Conservation (phyloP, 2,113 vertebrate genomes). For the Solea senegalensis region DNA sequence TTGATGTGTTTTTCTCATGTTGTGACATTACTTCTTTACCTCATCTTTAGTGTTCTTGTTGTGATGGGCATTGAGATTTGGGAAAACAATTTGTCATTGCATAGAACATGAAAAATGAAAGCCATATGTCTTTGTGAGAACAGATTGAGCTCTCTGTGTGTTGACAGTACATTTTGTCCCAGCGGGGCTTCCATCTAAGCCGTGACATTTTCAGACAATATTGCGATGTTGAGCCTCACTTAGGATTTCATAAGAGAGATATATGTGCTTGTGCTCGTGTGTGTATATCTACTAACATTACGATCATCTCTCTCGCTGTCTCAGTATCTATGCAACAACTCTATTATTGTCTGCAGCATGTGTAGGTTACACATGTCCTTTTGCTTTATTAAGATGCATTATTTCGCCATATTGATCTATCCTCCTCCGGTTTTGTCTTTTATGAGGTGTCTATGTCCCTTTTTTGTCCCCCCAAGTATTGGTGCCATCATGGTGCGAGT, state of each 20-base stretch:
- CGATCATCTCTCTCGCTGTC: conserved; percentile 51
- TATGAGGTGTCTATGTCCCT: conserved; percentile 46
- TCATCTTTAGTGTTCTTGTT: conserved; percentile 46
- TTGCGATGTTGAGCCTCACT: conserved; percentile 75
- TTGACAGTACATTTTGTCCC: conserved; percentile 78
- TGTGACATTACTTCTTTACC: conserved; percentile 41
- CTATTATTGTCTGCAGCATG: conserved; percentile 49
- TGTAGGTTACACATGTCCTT: conserved; percentile 12
- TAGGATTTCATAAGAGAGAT: conserved; percentile 71
- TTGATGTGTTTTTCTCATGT: background rate
- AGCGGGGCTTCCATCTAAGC: conserved; percentile 72
- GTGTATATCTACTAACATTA: conserved; percentile 35
- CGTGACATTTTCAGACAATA: conserved; percentile 83
- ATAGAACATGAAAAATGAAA: conserved; percentile 74
- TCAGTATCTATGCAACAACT: conserved; percentile 50
- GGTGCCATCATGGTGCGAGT: conserved; percentile 23
- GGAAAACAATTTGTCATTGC: conserved; percentile 66
- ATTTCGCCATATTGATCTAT: conserved; percentile 42
- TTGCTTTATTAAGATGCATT: conserved; percentile 6
- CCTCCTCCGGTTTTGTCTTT: conserved; percentile 31
- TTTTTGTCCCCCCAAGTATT: conserved; percentile 20
- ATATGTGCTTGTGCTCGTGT: conserved; percentile 11
- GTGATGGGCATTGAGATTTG: conserved; percentile 43
- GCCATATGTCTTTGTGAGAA: conserved; percentile 68
- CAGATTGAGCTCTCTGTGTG: conserved; percentile 68